Percentiles rank a stretch among this genome's conserved stretches.
These are phyloP conservation scores for Dione vanillae DNA, from an alignment of 2,888 invertebrate species.

Conservation along the genomic window DNA sequence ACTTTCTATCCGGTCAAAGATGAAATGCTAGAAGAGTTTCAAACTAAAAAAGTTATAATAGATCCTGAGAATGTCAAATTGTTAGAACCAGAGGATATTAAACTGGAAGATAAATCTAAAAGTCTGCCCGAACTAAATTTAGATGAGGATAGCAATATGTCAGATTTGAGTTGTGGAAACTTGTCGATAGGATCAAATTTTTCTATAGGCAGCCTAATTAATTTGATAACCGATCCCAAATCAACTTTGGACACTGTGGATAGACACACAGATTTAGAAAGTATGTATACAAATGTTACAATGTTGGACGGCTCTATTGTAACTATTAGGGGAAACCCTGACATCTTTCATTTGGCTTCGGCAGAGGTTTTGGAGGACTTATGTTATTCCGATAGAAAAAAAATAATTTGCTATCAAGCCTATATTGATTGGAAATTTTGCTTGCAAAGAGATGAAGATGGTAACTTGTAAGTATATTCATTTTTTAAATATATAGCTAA, in stretches of 20 bases:
- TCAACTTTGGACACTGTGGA: slow-evolving; percentile 48
- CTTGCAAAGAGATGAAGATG: slow-evolving; percentile 58
- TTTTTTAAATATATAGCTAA: background rate
- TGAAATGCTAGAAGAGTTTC: slow-evolving; percentile 31
- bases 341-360: slow-evolving; percentile 60
- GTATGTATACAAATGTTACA: background rate
- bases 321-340: slow-evolving; percentile 53
- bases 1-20: slow-evolving; percentile 64
- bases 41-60: slow-evolving; percentile 54
- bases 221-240: slow-evolving; percentile 48
- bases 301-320: slow-evolving; percentile 52
- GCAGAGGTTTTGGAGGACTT: slow-evolving; percentile 54
- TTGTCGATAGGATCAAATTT: slow-evolving; percentile 52
- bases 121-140: slow-evolving; percentile 48
- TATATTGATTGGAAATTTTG: slow-evolving; percentile 63
- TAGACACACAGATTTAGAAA: slow-evolving; percentile 41
- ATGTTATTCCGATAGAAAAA: slow-evolving; percentile 46
- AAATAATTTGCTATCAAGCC: slow-evolving; percentile 61
- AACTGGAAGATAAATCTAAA: slow-evolving; percentile 31
- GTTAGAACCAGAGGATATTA: slow-evolving; percentile 12
- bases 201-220: slow-evolving; percentile 46
- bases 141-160: slow-evolving; percentile 59
- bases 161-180: slow-evolving; percentile 57
- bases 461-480: slow-evolving; percentile 67
- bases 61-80: slow-evolving; percentile 51